Conservation (phyloP, 1,140 invertebrate genomes). For the Microplitis demolitor region DNA sequence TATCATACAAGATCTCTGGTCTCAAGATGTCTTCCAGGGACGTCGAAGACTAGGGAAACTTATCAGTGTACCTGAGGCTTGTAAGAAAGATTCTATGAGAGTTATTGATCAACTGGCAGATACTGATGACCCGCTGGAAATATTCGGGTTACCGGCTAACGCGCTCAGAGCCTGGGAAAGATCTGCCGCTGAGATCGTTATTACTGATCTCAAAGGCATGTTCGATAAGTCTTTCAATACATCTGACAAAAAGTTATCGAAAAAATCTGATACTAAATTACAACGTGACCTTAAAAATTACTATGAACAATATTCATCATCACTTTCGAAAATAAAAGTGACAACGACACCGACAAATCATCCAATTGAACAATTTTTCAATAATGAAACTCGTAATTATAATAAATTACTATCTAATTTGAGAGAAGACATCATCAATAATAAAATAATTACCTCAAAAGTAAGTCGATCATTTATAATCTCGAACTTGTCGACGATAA, state of each 20-base stretch:
- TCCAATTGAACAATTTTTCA: constrained; percentile 51
- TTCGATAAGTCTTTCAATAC: neutral
- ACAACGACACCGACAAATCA: constrained; percentile 48
- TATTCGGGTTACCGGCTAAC: constrained; percentile 83
- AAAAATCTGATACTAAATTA: constrained; percentile 28
- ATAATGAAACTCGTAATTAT: constrained; percentile 41
- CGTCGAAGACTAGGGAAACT: constrained; percentile 64
- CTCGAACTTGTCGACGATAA: neutral
- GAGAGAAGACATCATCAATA: constrained; percentile 55
- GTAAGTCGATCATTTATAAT: constrained; percentile 25
- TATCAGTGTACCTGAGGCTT: constrained; percentile 61
- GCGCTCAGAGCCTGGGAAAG: constrained; percentile 80
- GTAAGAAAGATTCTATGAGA: constrained; percentile 67
- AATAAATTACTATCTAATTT: constrained; percentile 58
- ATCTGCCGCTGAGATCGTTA: constrained; percentile 67
- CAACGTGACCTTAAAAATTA: constrained; percentile 32
- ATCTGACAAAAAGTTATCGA: constrained; percentile 27
- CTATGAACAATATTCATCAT: constrained; percentile 41
- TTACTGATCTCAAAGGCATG: constrained; percentile 69
- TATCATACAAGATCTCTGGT: constrained; percentile 79
- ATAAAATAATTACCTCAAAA: constrained; percentile 33
- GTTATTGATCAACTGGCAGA: constrained; percentile 70
- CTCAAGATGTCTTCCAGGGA: constrained; percentile 64
- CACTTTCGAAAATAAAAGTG: constrained; percentile 45
- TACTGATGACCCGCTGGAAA: constrained; percentile 68